Percentiles rank a stretch among this genome's conserved stretches.
Evolutionary conservation across 2,113 vertebrate genomes (phyloP).

Genomic region (Dendropsophus ebraccatus): DNA sequence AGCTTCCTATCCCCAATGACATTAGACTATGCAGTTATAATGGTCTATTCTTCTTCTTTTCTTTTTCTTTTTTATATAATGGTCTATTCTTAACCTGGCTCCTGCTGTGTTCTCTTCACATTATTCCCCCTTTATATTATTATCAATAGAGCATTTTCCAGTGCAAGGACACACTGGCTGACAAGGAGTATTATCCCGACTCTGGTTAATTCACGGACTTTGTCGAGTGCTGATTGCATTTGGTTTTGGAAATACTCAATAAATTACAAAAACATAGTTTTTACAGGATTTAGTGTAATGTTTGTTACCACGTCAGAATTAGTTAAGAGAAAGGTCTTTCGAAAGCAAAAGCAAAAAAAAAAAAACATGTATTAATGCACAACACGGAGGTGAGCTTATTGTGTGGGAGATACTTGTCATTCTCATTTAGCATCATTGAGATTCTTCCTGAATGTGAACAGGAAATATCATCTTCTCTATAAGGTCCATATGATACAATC

Average conservation of each 20-base stretch:
- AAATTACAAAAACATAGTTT: too few relatives aligned
- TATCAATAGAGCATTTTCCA: not conserved
- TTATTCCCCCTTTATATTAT: not conserved
- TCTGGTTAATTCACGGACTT: too few relatives aligned
- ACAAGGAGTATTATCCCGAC: constrained; percentile 23
- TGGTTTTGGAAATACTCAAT: too few relatives aligned
- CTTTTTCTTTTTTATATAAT: too few relatives aligned
- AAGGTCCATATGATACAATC: not conserved
- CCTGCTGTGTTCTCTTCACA: not conserved
- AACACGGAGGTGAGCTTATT: not conserved
- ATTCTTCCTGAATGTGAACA: not conserved
- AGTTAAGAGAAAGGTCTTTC: not conserved
- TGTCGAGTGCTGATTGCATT: too few relatives aligned
- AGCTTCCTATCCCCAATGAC: not conserved
- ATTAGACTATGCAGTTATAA: not conserved
- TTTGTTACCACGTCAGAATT: too few relatives aligned
- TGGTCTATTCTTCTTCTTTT: not conserved
- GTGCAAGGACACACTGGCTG: not conserved
- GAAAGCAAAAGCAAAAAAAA: not conserved
- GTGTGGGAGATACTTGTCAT: constrained; percentile 15
- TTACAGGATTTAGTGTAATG: too few relatives aligned
- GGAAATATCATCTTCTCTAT: not conserved
- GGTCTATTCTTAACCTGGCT: not conserved
- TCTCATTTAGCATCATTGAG: not conserved
- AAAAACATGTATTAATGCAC: constrained; percentile 7